Evolutionary conservation across 2,797 vertebrate species (phyloP).

Genomic region (Octomys mimax): DNA sequence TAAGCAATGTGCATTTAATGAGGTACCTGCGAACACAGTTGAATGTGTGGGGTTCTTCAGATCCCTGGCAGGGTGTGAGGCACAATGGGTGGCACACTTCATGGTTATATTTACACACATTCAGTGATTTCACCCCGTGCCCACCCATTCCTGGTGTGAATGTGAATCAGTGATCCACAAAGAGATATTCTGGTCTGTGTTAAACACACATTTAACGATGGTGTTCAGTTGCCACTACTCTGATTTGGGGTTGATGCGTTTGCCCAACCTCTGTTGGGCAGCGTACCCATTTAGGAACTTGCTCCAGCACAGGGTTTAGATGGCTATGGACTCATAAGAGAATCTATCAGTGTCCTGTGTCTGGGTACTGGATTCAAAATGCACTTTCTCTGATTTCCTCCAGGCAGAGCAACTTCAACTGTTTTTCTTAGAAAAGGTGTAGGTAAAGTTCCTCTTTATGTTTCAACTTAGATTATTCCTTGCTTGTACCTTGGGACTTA

Average conservation of each 20-base stretch:
- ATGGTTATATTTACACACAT: background rate
- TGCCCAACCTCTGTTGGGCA: accelerated
- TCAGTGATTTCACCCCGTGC: background rate
- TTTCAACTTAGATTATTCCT: slow-evolving; percentile 14
- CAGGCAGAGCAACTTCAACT: background rate
- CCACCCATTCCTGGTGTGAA: accelerated
- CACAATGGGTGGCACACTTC: background rate
- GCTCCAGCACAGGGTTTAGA: background rate
- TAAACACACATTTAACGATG: accelerated
- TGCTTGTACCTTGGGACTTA: slow-evolving; percentile 29
- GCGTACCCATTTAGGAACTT: background rate
- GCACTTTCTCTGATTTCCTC: background rate
- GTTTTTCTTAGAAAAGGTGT: background rate
- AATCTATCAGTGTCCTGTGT: background rate
- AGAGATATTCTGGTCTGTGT: accelerated
- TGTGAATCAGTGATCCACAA: background rate
- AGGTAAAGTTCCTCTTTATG: slow-evolving; percentile 45
- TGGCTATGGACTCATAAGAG: accelerated
- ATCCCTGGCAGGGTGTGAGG: background rate
- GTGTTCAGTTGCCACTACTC: accelerated
- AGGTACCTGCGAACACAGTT: slow-evolving; percentile 20
- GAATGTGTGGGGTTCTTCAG: background rate
- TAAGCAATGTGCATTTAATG: slow-evolving; percentile 43
- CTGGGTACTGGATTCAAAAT: background rate
- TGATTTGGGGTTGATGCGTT: accelerated